Conservation (phyloP, 2,888 invertebrate species). For the Hypomecis atomaria region DNA sequence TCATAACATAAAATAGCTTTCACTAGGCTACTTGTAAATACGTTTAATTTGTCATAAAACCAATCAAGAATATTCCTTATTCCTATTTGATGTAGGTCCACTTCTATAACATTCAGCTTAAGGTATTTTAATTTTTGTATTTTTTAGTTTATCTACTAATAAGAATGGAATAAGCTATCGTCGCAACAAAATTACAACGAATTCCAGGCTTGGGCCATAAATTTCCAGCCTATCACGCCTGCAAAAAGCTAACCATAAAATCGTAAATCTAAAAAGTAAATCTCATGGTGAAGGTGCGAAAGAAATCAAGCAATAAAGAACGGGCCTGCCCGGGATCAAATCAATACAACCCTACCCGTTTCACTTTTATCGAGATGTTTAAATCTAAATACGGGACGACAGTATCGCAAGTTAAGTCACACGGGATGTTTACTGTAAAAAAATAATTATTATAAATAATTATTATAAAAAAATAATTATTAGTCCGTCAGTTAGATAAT, state of each 20-base stretch:
- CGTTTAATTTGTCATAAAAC: no score
- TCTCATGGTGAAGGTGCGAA: conserved; percentile 25
- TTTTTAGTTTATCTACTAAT: no score
- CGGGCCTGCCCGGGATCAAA: conserved; percentile 21
- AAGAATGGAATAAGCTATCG: neutral
- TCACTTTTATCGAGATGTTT: conserved; percentile 28
- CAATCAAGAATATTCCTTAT: no score
- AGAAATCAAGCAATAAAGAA: conserved; percentile 32
- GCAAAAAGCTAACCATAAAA: conserved; percentile 10
- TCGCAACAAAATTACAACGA: neutral
- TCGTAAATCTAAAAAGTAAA: conserved; percentile 23
- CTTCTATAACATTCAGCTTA: no score
- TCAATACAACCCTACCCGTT: conserved; percentile 29
- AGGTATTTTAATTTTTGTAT: no score
- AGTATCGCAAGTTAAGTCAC: conserved; percentile 8
- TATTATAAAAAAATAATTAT: no score
- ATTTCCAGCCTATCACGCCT: neutral
- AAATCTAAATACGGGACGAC: conserved; percentile 5
- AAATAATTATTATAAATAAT: no score
- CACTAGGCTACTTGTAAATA: no score
- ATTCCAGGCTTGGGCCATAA: neutral
- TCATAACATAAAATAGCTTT: no score
- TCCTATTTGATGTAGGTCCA: no score
- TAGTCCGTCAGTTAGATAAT: no score
- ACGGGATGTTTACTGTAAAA: no score